A percentile compares a stretch with the other conserved stretches of the same genome.
These are phyloP conservation scores for Apis cerana DNA, from an alignment of 1,140 invertebrate species.

Conservation along the genomic window DNA sequence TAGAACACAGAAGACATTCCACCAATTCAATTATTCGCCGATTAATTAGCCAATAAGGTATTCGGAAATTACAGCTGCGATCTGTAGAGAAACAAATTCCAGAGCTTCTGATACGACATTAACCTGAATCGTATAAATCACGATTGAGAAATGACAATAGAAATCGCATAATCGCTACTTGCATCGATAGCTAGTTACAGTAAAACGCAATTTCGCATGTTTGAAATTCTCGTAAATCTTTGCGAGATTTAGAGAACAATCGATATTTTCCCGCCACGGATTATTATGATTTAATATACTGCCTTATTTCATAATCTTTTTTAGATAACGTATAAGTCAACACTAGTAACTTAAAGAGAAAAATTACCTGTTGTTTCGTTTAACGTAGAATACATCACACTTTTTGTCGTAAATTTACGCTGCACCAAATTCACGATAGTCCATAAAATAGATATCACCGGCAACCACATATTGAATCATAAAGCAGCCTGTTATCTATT, in stretches of 20 bases:
- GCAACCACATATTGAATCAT: conserved; percentile 56
- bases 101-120: conserved; percentile 41
- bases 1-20: conserved; percentile 15
- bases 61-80: conserved; percentile 27
- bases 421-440: conserved; percentile 58
- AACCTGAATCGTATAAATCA: conserved; percentile 52
- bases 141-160: conserved; percentile 47
- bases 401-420: conserved; percentile 45
- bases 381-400: conserved; percentile 14
- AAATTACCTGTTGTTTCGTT: conserved; percentile 32
- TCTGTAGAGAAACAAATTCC: conserved; percentile 50
- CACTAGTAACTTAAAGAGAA: background rate
- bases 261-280: conserved; percentile 12
- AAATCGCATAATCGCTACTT: conserved; percentile 51
- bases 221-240: conserved; percentile 47
- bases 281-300: background rate
- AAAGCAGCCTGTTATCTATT: background rate
- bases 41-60: conserved; percentile 55
- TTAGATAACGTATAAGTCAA: background rate
- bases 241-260: conserved; percentile 2
- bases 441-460: conserved; percentile 64
- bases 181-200: conserved; percentile 18
- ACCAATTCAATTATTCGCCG: conserved; percentile 21
- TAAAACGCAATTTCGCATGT: conserved; percentile 51
- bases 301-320: too few species aligned